These are phyloP conservation scores for Poecilia gillii DNA, from an alignment of 2,797 vertebrate species.

Conservation along the genomic window DNA sequence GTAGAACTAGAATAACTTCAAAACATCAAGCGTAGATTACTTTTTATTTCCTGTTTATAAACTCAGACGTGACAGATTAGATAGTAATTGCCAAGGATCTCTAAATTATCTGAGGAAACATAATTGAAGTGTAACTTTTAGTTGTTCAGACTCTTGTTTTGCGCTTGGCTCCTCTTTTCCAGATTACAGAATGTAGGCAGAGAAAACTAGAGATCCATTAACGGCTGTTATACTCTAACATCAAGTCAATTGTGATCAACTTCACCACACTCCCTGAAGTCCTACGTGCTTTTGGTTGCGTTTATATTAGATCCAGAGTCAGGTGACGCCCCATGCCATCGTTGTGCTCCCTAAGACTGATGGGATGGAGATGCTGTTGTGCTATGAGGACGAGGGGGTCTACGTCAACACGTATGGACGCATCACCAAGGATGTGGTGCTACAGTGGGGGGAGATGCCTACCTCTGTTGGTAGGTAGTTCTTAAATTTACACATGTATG, in stretches of 20 bases:
- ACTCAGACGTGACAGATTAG: background rate
- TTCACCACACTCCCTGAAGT: slow-evolving; percentile 29
- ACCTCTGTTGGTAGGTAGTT: slow-evolving; percentile 83
- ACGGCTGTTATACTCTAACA: slow-evolving; percentile 37
- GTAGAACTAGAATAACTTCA: background rate
- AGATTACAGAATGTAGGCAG: background rate
- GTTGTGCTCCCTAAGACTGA: slow-evolving; percentile 91
- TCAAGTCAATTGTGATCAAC: slow-evolving; percentile 22
- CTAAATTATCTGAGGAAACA: background rate
- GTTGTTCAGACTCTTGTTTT: background rate
- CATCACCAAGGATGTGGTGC: slow-evolving; percentile 95
- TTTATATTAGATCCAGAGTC: slow-evolving; percentile 73
- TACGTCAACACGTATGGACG: slow-evolving; percentile 94
- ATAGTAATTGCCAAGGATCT: no score
- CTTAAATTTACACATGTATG: background rate
- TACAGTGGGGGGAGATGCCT: slow-evolving; percentile 99
- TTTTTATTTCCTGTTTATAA: background rate
- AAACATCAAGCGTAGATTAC: background rate
- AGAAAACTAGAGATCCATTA: slow-evolving; percentile 8
- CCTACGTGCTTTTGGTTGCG: slow-evolving; percentile 19
- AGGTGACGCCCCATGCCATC: slow-evolving; percentile 87
- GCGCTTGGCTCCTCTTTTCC: background rate
- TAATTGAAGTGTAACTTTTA: background rate
- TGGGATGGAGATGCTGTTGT: slow-evolving; percentile 92
- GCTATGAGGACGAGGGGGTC: slow-evolving; percentile 93